Conservation (phyloP, 92 coral and sea anemone genomes). For the Umimayanthus chanpuru region DNA sequence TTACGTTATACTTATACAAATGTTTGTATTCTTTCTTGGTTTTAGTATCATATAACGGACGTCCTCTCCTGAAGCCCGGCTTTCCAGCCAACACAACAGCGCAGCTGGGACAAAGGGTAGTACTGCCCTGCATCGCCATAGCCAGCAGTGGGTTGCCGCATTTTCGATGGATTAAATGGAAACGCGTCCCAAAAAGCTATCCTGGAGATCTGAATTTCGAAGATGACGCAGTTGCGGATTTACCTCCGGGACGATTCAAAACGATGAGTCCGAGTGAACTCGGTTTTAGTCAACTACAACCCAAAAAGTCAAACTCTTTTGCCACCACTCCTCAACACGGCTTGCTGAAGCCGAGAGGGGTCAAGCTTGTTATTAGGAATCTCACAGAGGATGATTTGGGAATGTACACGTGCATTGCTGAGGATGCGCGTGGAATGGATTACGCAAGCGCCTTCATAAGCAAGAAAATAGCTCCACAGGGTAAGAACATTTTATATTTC, state of each 20-base stretch:
- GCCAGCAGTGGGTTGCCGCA: constrained; percentile 24
- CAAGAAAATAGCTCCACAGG: background rate
- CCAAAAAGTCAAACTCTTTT: background rate
- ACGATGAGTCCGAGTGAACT: background rate
- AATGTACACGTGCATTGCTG: constrained; percentile 49
- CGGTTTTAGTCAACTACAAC: background rate
- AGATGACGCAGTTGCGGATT: background rate
- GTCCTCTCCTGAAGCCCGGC: constrained; percentile 31
- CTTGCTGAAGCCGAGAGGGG: background rate
- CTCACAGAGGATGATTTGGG: constrained; percentile 46
- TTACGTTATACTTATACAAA: no score
- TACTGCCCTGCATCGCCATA: constrained; percentile 35
- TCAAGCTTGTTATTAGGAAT: background rate
- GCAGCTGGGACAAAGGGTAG: constrained; percentile 30
- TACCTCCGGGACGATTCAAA: constrained; percentile 3
- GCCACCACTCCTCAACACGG: constrained; percentile 7
- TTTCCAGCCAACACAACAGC: constrained; percentile 42
- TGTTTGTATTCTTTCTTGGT: background rate
- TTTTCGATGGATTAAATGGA: constrained; percentile 52
- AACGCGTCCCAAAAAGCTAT: constrained; percentile 29
- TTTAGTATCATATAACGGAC: constrained; percentile 12
- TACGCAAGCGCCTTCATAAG: constrained; percentile 13
- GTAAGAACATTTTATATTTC: background rate
- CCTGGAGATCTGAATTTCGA: constrained; percentile 3
- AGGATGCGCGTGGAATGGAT: constrained; percentile 42